These are phyloP conservation scores for Pelobates cultripes DNA, from an alignment of 2,797 vertebrate species.

Conservation along the genomic window DNA sequence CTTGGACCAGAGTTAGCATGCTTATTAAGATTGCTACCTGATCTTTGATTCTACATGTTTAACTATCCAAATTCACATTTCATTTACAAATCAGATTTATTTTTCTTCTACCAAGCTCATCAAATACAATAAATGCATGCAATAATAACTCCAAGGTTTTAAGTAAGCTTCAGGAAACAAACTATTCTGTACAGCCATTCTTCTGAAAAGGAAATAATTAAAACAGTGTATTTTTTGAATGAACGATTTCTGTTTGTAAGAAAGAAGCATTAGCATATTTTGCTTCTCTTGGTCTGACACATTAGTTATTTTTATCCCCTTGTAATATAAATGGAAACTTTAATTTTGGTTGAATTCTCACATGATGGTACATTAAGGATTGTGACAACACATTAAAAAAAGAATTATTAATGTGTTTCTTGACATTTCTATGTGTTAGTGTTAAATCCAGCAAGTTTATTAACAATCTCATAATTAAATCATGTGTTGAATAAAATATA, in stretches of 20 bases:
- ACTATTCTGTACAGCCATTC: too few relatives aligned
- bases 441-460: not conserved
- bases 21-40: too few relatives aligned
- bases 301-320: not conserved
- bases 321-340: not conserved
- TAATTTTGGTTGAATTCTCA: slow-evolving; percentile 1
- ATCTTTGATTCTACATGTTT: too few relatives aligned
- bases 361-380: not conserved
- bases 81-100: too few relatives aligned
- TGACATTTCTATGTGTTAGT: not conserved
- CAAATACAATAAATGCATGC: too few relatives aligned
- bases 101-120: too few relatives aligned
- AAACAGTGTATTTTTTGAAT: too few relatives aligned
- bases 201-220: too few relatives aligned
- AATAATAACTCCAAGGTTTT: too few relatives aligned
- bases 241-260: not conserved
- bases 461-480: not conserved
- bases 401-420: not conserved
- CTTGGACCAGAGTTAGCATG: too few relatives aligned
- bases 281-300: not conserved
- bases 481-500: not conserved
- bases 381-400: not conserved
- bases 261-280: not conserved
- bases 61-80: too few relatives aligned
- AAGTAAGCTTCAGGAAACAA: too few relatives aligned